Conservation (phyloP, 2,888 invertebrate genomes). For the Apodemia hepburni region DNA sequence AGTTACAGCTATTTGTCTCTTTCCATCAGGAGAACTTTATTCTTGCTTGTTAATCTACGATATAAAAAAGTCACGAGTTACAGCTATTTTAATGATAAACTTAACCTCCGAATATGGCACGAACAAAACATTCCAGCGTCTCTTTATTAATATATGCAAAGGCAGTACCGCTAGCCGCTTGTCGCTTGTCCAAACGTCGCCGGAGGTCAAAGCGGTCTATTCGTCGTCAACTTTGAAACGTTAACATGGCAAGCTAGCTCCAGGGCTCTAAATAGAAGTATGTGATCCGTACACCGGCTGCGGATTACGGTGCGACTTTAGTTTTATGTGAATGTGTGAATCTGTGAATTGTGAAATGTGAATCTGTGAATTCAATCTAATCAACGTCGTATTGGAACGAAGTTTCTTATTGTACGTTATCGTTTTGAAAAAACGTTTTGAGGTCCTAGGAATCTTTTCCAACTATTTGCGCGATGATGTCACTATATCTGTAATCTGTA, state of each 20-base stretch:
- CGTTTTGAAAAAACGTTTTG: no score
- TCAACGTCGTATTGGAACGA: background rate
- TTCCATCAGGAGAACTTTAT: no score
- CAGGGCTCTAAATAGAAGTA: conserved; percentile 30
- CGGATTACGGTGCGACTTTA: background rate
- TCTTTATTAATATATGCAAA: conserved; percentile 10
- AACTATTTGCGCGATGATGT: no score
- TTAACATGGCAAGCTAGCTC: conserved; percentile 38
- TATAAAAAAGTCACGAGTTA: no score
- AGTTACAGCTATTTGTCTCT: no score
- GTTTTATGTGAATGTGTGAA: background rate
- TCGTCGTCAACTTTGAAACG: conserved; percentile 29
- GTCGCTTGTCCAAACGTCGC: conserved; percentile 26
- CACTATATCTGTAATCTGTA: no score
- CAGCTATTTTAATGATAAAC: no score
- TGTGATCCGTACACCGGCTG: background rate
- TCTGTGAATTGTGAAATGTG: no score
- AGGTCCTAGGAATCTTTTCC: no score
- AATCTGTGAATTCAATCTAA: background rate
- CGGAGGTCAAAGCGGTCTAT: conserved; percentile 28
- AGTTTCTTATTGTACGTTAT: no score
- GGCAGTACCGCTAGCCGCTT: conserved; percentile 26
- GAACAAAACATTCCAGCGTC: background rate
- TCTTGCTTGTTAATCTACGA: no score
- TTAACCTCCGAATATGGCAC: background rate